Base-by-base conservation (phyloP, 2,888 invertebrate genomes). In the Ophonus ardosiacus region DNA sequence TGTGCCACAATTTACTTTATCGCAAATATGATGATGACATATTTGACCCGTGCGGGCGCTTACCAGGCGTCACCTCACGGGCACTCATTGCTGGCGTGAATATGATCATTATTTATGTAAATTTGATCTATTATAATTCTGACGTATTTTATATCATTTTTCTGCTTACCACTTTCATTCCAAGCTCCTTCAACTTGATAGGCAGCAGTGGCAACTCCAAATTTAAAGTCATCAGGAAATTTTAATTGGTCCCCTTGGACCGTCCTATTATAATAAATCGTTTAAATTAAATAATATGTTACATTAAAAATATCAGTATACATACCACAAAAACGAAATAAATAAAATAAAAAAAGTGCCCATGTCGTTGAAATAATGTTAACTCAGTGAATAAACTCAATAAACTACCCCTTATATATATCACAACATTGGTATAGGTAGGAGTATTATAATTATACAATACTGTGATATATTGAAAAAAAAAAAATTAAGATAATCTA, bases 131-230 rank as follows among this genome's bases (percentile, higher is more conserved):
- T n/a, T 31, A 31, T 31, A 31, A 31, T 31, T 31, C 5, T 31
- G 5, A 31, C 5, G 3, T 31, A 31, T 31, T 31, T n/a, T 31
- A 6, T 13, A 59, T 7, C 59, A 59, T 24, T 7, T 63, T 71
- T 40, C 13, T 6, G 40, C 56, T 51, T 76, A 76, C 76, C 76
- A n/a, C 51, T 51, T 76, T 51, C 76, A 51, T 51, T 76, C 76
- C 76, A 76, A 18, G 56, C 76, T 1, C 76, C 76, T 76, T 76
- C 56, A 21, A 76, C 21, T 76, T 76, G 76, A 51, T 76, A 76
- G 4, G 18, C 0, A 7, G 51, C 15, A 18, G 76, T 31, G 0
- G 76, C 76, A 7, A 76, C 51, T 2, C 76, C 76, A 56, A 76
- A 18, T 51, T 51, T 1, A 21, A 76, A 76, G 5, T 40, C 51